Evolutionary conservation across 53 echinoderm and acorn worm genomes (phyloP), one percentile per base, ranked within the genome.

Genomic region (Henricia sp.): DNA sequence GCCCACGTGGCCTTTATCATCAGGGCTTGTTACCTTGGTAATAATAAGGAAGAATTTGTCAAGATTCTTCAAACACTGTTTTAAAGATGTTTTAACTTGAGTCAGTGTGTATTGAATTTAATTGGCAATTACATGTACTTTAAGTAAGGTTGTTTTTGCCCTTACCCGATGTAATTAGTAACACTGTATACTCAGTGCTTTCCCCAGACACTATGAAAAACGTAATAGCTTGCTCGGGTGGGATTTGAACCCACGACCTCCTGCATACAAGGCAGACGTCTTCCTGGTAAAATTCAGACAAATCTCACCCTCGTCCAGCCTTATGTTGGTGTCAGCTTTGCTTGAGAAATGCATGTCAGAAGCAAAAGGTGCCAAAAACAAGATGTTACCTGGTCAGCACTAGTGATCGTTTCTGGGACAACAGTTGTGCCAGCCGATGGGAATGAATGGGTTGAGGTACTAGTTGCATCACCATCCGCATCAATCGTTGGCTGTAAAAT

Each of bases 331-430:
- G n/a, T n/a, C n/a, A n/a, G n/a, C n/a, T n/a, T n/a, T n/a, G n/a
- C n/a, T n/a, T n/a, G n/a, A n/a, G n/a, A n/a, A n/a, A n/a, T n/a
- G n/a, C n/a, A n/a, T n/a, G n/a, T n/a, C n/a, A 14, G 38, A 2
- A 36, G 20, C 38, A 3, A 36, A 38, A 16, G 14, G 38, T 68
- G 19, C 14, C 3, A 41, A 43, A 37, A 37, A 21, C 32, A 3
- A 37, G 37, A 37, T 30, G 51, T 55, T 72, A 93, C 96, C 85
- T 96, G 93, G 36, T 96, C 96, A 11, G 96, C 93, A 52, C 91
- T 93, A 13, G 96, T 96, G 42, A 96, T 96, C 2, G 93, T 96
- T 82, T 96, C 96, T 85, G 96, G 84, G 17, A 96, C 93, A 28
- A 96, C 91, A 16, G 90, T 73, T 1, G 92, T 83, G 21, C 87